These are phyloP conservation scores for Vanessa atalanta DNA, from an alignment of 1,140 invertebrate genomes.

Conservation along the genomic window DNA sequence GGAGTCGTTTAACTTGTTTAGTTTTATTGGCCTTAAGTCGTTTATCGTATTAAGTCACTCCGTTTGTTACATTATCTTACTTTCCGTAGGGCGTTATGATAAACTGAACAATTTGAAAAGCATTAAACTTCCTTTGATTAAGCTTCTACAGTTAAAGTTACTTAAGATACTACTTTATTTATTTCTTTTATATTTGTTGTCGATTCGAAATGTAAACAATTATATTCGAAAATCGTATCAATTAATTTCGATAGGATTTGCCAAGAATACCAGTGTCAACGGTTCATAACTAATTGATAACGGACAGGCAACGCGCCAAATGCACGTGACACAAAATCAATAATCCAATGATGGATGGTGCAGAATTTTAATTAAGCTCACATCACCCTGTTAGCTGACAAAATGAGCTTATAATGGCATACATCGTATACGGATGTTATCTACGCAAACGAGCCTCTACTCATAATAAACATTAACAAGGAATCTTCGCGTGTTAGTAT, in stretches of 20 bases:
- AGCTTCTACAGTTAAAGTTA: conserved; percentile 5
- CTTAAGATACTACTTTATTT: neutral
- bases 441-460: conserved; percentile 36
- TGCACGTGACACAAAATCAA: conserved; percentile 75
- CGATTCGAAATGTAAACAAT: conserved; percentile 15
- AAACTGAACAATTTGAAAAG: conserved; percentile 56
- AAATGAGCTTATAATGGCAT: conserved; percentile 72
- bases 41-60: conserved; percentile 73
- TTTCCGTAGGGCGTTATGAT: conserved; percentile 60
- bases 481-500: conserved; percentile 31
- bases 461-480: conserved; percentile 36
- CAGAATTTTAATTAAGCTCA: conserved; percentile 75
- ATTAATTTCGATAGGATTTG: conserved; percentile 43
- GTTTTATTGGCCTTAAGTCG: conserved; percentile 68
- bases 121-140: conserved; percentile 45
- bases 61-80: conserved; percentile 60
- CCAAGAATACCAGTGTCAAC: conserved; percentile 52
- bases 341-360: conserved; percentile 72
- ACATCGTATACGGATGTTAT: conserved; percentile 45
- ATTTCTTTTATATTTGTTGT: neutral
- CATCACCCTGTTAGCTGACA: conserved; percentile 69
- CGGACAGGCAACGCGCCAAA: conserved; percentile 58
- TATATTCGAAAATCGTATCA: conserved; percentile 28
- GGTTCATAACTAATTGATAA: conserved; percentile 66
- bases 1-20: conserved; percentile 73